These are phyloP conservation scores for Pseudoatta argentina DNA, from an alignment of 1,140 invertebrate genomes.

Conservation along the genomic window DNA sequence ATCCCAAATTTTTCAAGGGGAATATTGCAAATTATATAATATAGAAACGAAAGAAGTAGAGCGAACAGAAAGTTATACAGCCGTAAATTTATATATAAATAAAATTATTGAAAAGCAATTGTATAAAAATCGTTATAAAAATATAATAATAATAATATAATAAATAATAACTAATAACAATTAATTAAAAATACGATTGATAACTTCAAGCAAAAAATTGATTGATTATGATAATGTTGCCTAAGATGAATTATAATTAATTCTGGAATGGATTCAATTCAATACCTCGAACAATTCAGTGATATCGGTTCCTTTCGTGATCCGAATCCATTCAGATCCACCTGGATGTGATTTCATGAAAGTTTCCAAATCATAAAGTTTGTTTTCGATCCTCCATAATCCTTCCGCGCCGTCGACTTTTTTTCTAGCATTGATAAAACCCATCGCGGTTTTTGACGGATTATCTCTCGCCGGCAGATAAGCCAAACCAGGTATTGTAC, in stretches of 20 bases:
- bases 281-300: slow-evolving; percentile 91
- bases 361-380: slow-evolving; percentile 91
- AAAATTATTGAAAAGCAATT: not conserved
- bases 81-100: not conserved
- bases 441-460: slow-evolving; percentile 67
- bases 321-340: slow-evolving; percentile 90
- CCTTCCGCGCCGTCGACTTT: slow-evolving; percentile 91
- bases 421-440: slow-evolving; percentile 88
- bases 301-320: slow-evolving; percentile 92
- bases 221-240: not conserved
- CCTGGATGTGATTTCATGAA: slow-evolving; percentile 93
- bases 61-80: not conserved
- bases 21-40: not conserved
- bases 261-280: not conserved
- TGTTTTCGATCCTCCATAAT: slow-evolving; percentile 92
- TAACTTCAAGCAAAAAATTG: not conserved
- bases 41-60: not conserved
- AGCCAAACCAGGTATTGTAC: slow-evolving; percentile 78
- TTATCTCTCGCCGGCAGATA: slow-evolving; percentile 70
- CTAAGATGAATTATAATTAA: slow-evolving; percentile 6
- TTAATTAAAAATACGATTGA: not conserved
- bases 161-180: not conserved
- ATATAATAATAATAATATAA: slow-evolving; percentile 7
- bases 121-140: not conserved
- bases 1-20: not conserved